Base-by-base conservation (phyloP, 1,140 invertebrate species). In the Hyles vespertilio region DNA sequence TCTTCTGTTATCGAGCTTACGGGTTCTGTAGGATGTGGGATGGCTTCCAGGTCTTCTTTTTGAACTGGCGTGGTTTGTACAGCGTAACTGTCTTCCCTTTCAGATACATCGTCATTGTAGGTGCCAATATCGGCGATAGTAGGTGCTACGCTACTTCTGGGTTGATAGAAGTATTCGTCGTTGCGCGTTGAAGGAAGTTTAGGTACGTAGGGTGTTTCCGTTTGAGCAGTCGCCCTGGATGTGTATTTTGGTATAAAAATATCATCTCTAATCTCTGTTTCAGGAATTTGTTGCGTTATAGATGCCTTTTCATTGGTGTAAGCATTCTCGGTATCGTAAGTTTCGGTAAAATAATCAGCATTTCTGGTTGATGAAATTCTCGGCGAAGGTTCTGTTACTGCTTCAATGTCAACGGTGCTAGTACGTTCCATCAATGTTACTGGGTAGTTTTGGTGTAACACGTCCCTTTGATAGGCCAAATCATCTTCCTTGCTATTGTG, bases 391-490 rank as follows among this genome's bases (percentile, higher is more conserved):
- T 87, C 84, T 40, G 86, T 89, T 9, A 87, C 84, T 46, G 86
- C 83, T 74, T 87, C 86, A 60, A 89, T 84, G 52, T 89, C 84
- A 51, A 75, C 70, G 47, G 88, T 89, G 57, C 84, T 90, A 48
- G 74, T 73, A 59, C 85, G 69, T 71, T 90, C 89, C 76, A 84
- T 85, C 36, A 89, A 51, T 2, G 89, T 90, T 0, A 89, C 90
- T 5, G 91, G 91, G 64, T 92, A 92, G 63, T 92, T 92, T 70
- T 92, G 91, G 67, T 92, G 91, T 8, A 92, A 73, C 8, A 92
- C 90, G 74, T 92, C 91, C 59, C 91, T 81, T 75, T 92, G 91
- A 68, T 92, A 92, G 3, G 91, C 91, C 61, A 92, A 69, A 63
- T 89, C 87, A 53, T 79, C 61, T 68, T 87, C 77, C 51, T 79